A percentile compares a stretch with the other conserved stretches of the same genome.
Evolutionary conservation across 2,888 invertebrate species (phyloP).

Genomic region (Eristalis intricaria): DNA sequence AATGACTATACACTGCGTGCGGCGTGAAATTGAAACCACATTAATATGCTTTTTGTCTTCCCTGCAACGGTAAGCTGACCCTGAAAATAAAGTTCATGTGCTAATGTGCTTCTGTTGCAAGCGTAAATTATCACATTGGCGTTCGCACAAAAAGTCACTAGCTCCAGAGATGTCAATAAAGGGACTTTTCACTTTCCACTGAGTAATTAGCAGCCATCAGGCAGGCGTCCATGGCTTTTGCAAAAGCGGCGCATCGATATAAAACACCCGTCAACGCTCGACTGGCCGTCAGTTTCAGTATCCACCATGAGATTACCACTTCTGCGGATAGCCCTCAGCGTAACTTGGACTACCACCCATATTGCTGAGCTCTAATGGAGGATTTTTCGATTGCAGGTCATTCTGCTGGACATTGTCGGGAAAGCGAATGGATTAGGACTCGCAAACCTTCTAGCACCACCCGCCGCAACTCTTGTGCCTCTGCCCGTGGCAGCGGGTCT

Average conservation of each 20-base stretch:
- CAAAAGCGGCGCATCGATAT: neutral
- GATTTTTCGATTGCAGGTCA: conserved; percentile 12
- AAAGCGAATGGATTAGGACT: conserved; percentile 39
- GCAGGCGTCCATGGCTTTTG: neutral
- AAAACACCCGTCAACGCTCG: neutral
- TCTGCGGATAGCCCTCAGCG: conserved; percentile 21
- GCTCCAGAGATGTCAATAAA: conserved; percentile 38
- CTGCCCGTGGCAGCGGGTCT: neutral
- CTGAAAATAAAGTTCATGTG: conserved; percentile 3
- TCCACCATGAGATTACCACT: conserved; percentile 30
- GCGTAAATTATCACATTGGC: neutral
- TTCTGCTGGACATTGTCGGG: neutral
- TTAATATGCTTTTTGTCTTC: neutral
- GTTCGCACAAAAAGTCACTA: neutral
- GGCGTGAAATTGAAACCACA: neutral
- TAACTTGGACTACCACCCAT: neutral
- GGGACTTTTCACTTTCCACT: conserved; percentile 36
- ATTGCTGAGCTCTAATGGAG: neutral
- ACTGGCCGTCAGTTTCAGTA: conserved; percentile 21
- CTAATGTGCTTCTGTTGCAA: conserved; percentile 12
- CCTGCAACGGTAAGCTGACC: neutral
- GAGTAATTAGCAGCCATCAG: conserved; percentile 11
- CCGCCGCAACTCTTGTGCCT: neutral
- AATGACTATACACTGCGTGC: neutral
- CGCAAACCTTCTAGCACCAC: neutral